Base-by-base conservation (phyloP, 2,113 vertebrate species). In the Ornithorhynchus anatinus region DNA sequence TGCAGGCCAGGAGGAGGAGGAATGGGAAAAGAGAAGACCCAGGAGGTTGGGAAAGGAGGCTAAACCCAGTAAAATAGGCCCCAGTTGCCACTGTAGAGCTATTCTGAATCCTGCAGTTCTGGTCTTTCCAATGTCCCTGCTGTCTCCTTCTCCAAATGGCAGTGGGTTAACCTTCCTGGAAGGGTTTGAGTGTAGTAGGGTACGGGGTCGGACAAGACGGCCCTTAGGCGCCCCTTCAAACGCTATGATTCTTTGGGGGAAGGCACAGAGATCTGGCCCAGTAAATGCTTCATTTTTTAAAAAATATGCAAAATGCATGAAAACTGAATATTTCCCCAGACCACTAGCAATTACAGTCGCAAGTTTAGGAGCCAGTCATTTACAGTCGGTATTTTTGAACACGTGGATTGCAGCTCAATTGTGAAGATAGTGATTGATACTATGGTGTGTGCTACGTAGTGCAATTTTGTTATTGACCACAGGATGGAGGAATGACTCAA, bases 401-500 rank as follows among this genome's bases (percentile, higher is more conserved):
- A 17, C 40, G 22, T 5, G 4, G 11, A 39, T 29, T 17, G 22
- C 47, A 42, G 42, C 25, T 20, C 62, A 54, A 17, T 48, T 69
- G 72, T 78, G 42, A n/a, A 0, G 0, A 8, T n/a, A n/a, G n/a
- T n/a, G n/a, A n/a, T 1, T 9, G 64, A n/a, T 37, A 23, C 16
- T 13, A n/a, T n/a, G n/a, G 75, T 25, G 47, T 60, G 0, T 2
- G 6, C 5, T 22, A 5, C 19, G 5, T 57, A 10, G 0, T 83
- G 91, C 56, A 75, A 64, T 91, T 82, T 67, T 84, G 13, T 1
- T 15, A 2, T 5, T 56, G 57, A 37, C 89, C 92, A 91, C 91
- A 75, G 60, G 84, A 64, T 83, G 84, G 90, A 74, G 48, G 69
- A 77, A 77, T 17, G 64, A 63, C 45, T 57, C 61, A 63, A 81